Evolutionary conservation across 1,140 invertebrate species (phyloP), one percentile per base, ranked within the genome.

Genomic region (Drosophila nasuta): DNA sequence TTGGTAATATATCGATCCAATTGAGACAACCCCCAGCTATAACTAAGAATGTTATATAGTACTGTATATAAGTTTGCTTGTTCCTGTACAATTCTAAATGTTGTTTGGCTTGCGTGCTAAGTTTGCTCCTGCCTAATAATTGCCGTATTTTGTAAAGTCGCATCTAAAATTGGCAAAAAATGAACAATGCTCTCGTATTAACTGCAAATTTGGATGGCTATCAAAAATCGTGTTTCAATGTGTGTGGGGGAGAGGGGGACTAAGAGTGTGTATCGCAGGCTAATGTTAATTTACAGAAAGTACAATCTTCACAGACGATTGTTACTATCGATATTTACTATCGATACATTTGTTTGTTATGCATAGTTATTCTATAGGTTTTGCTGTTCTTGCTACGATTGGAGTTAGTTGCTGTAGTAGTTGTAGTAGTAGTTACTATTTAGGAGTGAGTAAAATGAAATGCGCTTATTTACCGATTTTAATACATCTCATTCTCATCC

Each of bases 401-500:
- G 17, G 1, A 54, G 28, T 38, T 35, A 11, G 20, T 25, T 25
- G 20, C 20, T 25, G 20, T 25, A 25, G 20, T 25, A 25, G 20
- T 20, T 17, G 15, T 17, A 20, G 17, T 20, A 25, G 20, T 25
- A 25, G 20, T 25, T 25, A 25, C 20, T 25, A 25, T 25, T 25
- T 35, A 33, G 45, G 43, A 48, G 17, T 17, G 20, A 25, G 46
- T 13, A 10, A 43, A 33, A 41, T 45, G 13, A 25, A 65, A 43
- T 52, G 51, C 25, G 15, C 46, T 5, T 15, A 43, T 4, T 35
- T 28, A 28, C 48, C 20, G 25, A 28, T 8, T 79, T 81, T 83
- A 92, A 74, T 92, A 92, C 70, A 92, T 92, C 56, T 92, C 92
- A 69, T 92, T 92, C 56, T 92, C 92, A 71, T 92, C 92, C 92